phyloP scores from a whole-genome alignment of 2,113 vertebrate genomes.

The Dendrocopos noguchii region DNA sequence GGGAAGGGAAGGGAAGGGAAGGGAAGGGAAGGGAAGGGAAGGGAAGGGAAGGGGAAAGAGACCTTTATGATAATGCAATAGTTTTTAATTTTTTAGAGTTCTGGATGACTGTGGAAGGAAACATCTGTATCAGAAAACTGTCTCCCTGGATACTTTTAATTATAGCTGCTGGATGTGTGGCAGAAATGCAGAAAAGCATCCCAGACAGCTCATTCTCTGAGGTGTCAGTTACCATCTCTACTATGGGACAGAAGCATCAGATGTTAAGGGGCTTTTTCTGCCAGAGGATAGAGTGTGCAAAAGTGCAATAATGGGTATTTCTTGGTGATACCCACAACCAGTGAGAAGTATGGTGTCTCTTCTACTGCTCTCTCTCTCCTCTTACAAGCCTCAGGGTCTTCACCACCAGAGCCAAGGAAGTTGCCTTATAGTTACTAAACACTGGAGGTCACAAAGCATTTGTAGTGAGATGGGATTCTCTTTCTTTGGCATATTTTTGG shows the following conservation, averaged over 20 bases:
- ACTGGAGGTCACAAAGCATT: fast-evolving
- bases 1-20: fast-evolving
- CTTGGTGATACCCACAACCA: not conserved
- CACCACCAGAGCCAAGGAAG: not conserved
- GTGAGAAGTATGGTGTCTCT: not conserved
- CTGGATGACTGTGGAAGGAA: not conserved
- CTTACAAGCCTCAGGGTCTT: not conserved
- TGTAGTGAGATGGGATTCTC: not conserved
- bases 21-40: fast-evolving
- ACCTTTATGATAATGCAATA: not conserved
- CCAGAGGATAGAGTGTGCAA: not conserved
- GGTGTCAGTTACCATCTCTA: not conserved
- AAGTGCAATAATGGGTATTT: not conserved
- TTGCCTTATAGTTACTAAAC: not conserved
- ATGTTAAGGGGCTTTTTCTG: no score
- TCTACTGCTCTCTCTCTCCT: not conserved
- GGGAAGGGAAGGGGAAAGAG: fast-evolving
- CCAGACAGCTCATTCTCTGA: not conserved
- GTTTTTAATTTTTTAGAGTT: not conserved
- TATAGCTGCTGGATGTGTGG: not conserved
- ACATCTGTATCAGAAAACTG: not conserved
- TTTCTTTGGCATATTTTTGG: not conserved
- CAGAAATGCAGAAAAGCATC: not conserved
- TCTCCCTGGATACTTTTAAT: not conserved
- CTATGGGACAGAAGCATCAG: not conserved